Percentiles rank a stretch among this genome's conserved stretches.
These are phyloP conservation scores for Heterochromis multidens DNA, from an alignment of 2,113 vertebrate species.

Conservation along the genomic window DNA sequence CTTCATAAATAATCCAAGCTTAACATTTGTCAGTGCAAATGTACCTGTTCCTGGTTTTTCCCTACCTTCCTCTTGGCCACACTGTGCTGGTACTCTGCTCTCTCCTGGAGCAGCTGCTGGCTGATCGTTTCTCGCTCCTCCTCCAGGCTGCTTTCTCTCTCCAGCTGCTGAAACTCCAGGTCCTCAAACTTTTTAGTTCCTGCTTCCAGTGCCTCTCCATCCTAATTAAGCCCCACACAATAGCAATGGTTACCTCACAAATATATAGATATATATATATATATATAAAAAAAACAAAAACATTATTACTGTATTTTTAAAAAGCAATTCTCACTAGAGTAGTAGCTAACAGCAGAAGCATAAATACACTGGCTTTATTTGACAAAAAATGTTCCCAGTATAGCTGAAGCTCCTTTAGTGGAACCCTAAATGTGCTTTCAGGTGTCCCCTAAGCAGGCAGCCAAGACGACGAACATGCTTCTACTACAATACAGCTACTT, in stretches of 20 bases:
- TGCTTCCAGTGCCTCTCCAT: slow-evolving; percentile 85
- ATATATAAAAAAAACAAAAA: too few relatives aligned
- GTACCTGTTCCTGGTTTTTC: not conserved
- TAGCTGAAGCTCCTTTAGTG: not conserved
- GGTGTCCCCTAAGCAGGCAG: slow-evolving; percentile 29
- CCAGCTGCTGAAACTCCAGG: slow-evolving; percentile 97
- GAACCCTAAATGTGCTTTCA: not conserved
- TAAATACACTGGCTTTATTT: too few relatives aligned
- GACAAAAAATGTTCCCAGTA: too few relatives aligned
- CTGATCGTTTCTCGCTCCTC: slow-evolving; percentile 86
- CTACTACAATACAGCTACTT: slow-evolving; percentile 3
- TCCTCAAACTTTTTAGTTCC: slow-evolving; percentile 93
- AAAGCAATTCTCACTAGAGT: rapidly evolving
- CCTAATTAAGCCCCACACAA: slow-evolving; percentile 67
- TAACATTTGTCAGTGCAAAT: too few relatives aligned
- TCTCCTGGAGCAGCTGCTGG: slow-evolving; percentile 87
- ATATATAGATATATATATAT: too few relatives aligned
- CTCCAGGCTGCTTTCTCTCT: slow-evolving; percentile 90
- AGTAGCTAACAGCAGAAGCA: not conserved
- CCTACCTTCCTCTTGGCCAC: slow-evolving; percentile 86
- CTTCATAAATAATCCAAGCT: too few relatives aligned
- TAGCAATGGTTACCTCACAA: not conserved
- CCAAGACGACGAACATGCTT: slow-evolving; percentile 20
- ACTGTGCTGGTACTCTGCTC: slow-evolving; percentile 80
- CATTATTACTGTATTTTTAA: not conserved